A percentile compares a stretch with the other conserved stretches of the same genome.
These are phyloP conservation scores for Gasterosteus nipponicus DNA, from an alignment of 2,113 vertebrate species.

Conservation along the genomic window DNA sequence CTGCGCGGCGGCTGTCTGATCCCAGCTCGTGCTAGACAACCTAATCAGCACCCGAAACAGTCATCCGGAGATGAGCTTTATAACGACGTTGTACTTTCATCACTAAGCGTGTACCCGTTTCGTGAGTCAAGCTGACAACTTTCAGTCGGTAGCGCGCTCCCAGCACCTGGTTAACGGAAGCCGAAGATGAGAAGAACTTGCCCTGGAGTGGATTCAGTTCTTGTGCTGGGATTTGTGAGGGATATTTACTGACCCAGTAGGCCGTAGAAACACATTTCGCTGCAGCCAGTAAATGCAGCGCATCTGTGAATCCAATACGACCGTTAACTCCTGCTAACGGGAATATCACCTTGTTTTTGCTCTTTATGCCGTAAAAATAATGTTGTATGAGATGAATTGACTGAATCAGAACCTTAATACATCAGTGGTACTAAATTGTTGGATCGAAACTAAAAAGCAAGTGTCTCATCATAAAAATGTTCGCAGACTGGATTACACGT, in stretches of 20 bases:
- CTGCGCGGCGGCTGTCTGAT: conserved; percentile 48
- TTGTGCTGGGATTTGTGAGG: conserved; percentile 6
- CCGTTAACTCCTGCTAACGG: background rate
- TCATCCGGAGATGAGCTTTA: conserved; percentile 28
- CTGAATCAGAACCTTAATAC: background rate
- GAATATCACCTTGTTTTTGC: background rate
- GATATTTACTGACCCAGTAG: background rate
- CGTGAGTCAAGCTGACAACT: background rate
- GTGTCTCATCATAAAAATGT: background rate
- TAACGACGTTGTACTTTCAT: conserved; percentile 24
- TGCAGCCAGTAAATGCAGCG: background rate
- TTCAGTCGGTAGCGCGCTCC: conserved; percentile 4
- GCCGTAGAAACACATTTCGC: background rate
- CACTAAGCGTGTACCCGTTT: conserved; percentile 21
- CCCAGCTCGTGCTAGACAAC: conserved; percentile 54
- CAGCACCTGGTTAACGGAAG: conserved; percentile 6
- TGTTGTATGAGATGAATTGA: background rate
- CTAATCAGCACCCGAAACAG: conserved; percentile 52
- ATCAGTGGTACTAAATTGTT: background rate
- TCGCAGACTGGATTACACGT: background rate
- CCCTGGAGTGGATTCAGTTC: background rate
- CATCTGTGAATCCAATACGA: conserved; percentile 2
- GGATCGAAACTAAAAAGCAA: background rate
- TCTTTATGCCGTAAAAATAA: background rate
- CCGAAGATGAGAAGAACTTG: conserved; percentile 3